These are phyloP conservation scores for Dallia pectoralis DNA, from an alignment of 2,797 vertebrate genomes.

Conservation along the genomic window DNA sequence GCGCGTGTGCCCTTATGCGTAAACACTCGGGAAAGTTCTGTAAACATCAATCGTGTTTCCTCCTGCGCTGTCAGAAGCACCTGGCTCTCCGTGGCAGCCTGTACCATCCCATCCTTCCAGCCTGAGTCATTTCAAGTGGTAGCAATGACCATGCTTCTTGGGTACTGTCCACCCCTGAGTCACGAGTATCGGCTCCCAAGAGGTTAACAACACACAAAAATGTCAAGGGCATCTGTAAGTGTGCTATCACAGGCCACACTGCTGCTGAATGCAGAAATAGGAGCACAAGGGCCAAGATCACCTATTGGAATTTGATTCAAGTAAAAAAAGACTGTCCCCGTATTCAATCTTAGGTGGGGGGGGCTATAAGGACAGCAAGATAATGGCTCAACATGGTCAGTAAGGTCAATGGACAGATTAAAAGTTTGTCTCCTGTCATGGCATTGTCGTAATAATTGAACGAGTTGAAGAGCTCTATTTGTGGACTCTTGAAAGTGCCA, in stretches of 20 bases:
- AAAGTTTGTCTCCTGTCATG: conserved; percentile 48
- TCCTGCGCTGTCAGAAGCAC: conserved; percentile 40
- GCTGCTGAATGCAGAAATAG: conserved; percentile 42
- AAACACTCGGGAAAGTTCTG: conserved; percentile 34
- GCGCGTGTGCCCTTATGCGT: conserved; percentile 35
- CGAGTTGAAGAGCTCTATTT: no score
- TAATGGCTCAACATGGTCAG: conserved; percentile 14
- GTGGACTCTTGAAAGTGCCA: no score
- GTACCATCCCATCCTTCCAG: conserved; percentile 7
- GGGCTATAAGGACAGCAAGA: background rate
- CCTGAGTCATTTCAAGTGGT: conserved; percentile 44
- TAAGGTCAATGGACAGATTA: conserved; percentile 39
- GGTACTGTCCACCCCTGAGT: conserved; percentile 59
- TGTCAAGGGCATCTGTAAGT: conserved; percentile 70
- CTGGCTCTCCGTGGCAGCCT: conserved; percentile 5
- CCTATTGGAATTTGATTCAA: conserved; percentile 73
- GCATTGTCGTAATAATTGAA: conserved; percentile 35
- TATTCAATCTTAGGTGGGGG: conserved; percentile 28
- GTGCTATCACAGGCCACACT: conserved; percentile 51
- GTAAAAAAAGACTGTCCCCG: conserved; percentile 62
- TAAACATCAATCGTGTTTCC: conserved; percentile 45
- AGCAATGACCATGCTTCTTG: conserved; percentile 30
- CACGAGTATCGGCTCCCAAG: conserved; percentile 60
- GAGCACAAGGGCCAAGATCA: conserved; percentile 42
- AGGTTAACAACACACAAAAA: conserved; percentile 76